A percentile compares a stretch with the other conserved stretches of the same genome.
Conservation (phyloP, 2,113 vertebrate species). For the Tetrao urogallus region DNA sequence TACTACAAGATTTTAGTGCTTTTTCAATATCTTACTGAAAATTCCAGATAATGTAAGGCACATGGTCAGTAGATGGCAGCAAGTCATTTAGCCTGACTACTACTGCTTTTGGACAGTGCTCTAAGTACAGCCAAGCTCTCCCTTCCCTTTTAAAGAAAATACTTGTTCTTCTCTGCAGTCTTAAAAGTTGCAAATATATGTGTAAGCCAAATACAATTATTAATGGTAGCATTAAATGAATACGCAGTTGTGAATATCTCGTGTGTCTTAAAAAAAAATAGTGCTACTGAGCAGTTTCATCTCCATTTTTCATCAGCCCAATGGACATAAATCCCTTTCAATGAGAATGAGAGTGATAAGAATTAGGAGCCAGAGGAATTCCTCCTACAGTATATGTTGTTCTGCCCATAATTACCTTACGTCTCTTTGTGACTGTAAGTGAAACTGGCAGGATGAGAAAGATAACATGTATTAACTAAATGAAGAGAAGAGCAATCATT, state of each 20-base stretch:
- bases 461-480: neutral
- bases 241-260: neutral
- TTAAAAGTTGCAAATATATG: neutral
- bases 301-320: neutral
- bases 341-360: neutral
- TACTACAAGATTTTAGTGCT: constrained; percentile 60
- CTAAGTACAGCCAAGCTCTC: neutral
- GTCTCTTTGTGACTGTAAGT: neutral
- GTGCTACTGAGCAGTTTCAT: neutral
- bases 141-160: neutral
- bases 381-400: neutral
- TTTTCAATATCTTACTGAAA: constrained; percentile 65
- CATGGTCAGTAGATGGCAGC: constrained; percentile 79
- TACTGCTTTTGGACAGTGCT: constrained; percentile 23
- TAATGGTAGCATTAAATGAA: neutral
- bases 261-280: neutral
- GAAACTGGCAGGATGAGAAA: neutral
- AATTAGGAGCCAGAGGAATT: neutral
- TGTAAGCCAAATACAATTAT: neutral
- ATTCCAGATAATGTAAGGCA: constrained; percentile 59
- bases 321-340: neutral
- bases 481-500: neutral
- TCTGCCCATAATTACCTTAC: neutral
- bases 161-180: neutral
- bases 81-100: constrained; percentile 75